These are phyloP conservation scores for Bhutanitis thaidina DNA, from an alignment of 2,888 invertebrate genomes.

Conservation along the genomic window DNA sequence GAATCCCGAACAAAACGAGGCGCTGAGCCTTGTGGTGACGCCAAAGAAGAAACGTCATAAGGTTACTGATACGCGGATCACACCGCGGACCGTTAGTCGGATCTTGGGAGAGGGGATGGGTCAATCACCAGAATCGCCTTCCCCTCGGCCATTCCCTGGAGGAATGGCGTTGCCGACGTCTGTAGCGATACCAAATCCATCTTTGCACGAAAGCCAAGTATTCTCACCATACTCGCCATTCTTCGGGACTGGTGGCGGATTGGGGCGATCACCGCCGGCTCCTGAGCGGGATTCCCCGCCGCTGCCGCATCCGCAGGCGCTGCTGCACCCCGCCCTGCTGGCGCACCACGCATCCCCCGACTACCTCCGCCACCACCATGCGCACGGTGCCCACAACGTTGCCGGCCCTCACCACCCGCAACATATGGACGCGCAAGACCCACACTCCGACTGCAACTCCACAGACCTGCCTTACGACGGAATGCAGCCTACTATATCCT, in stretches of 20 bases:
- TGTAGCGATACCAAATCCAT: slow-evolving; percentile 97
- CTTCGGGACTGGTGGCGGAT: slow-evolving; percentile 83
- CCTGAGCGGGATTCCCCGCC: slow-evolving; percentile 90
- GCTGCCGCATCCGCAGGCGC: slow-evolving; percentile 90
- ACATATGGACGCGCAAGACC: slow-evolving; percentile 91
- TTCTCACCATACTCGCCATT: slow-evolving; percentile 95
- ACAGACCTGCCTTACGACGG: slow-evolving; percentile 95
- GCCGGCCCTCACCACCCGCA: slow-evolving; percentile 86
- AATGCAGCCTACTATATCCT: slow-evolving; percentile 97
- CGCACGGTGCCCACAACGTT: slow-evolving; percentile 86
- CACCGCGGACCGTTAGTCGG: slow-evolving; percentile 93
- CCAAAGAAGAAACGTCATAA: slow-evolving; percentile 98
- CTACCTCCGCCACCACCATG: slow-evolving; percentile 87
- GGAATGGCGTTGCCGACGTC: slow-evolving; percentile 96
- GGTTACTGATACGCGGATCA: slow-evolving; percentile 96
- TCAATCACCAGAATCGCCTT: slow-evolving; percentile 85
- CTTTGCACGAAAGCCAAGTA: slow-evolving; percentile 95
- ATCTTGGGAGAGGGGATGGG: slow-evolving; percentile 90
- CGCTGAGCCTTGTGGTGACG: slow-evolving; percentile 95
- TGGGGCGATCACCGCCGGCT: slow-evolving; percentile 80
- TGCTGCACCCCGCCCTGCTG: slow-evolving; percentile 91
- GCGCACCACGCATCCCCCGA: slow-evolving; percentile 92
- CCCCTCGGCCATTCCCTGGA: slow-evolving; percentile 88
- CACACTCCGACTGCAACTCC: slow-evolving; percentile 94
- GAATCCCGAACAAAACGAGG: slow-evolving; percentile 94